Evolutionary conservation across 1,140 invertebrate species (phyloP), one percentile per base, ranked within the genome.

Genomic region (Neodiprion pinetum): DNA sequence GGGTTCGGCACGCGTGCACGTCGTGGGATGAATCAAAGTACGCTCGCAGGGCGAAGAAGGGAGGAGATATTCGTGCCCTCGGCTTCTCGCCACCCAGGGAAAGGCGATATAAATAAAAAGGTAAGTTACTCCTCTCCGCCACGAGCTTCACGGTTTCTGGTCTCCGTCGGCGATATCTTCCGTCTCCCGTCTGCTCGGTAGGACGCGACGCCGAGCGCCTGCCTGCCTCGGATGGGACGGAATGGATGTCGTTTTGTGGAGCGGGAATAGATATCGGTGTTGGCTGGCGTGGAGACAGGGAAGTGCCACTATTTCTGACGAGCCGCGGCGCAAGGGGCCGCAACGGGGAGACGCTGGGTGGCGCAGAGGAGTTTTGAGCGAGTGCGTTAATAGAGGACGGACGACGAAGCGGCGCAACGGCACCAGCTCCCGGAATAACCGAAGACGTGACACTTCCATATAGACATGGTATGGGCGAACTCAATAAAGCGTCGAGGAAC

Each of bases 281-380:
- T 84, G 81, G 84, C 84, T 87, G 84, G 82, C 82, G 83, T 78
- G 80, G 82, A 85, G 83, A 86, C 81, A 86, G 85, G 84, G 79
- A 87, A 86, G 83, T 86, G 85, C 83, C 86, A 88, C 87, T 89
- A 89, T 89, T 89, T 89, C 85, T 89, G 88, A 89, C 84, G 87
- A 83, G 82, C 82, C 9, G 53, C n/a, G 47, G 61, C 61, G 65
- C 50, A 71, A 50, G 72, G 70, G 11, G n/a, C 53, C 53, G 53
- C 53, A 17, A 14, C 53, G 70, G 70, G 70, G 72, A 74, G 67
- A 61, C 28, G 28, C 28, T 40, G 70, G 50, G 76, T 49, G 72
- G 68, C 70, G 72, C 73, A 74, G 74, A 68, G 69, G 76, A 47
- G 67, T 69, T 69, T 69, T 69, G 67, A 69, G 67, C 79, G 74